Percentiles rank a stretch among this genome's conserved stretches.
These are phyloP conservation scores for Pogoniulus pusillus DNA, from an alignment of 2,797 vertebrate genomes.

Conservation along the genomic window DNA sequence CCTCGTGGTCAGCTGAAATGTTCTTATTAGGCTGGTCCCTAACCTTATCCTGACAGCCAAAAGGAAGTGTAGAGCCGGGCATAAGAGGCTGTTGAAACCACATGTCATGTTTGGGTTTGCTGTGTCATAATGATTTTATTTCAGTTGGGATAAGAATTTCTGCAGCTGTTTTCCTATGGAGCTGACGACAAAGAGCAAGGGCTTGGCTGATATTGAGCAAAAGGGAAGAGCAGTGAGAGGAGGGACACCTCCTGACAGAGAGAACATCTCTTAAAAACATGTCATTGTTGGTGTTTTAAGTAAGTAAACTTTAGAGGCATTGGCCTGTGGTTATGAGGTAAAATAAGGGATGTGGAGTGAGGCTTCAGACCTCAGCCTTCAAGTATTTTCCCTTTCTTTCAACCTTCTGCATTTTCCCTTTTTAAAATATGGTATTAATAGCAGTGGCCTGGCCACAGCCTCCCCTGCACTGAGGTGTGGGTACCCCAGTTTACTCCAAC, in stretches of 20 bases:
- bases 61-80: conserved; percentile 56
- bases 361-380: conserved; percentile 46
- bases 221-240: background rate
- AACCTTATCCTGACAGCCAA: conserved; percentile 48
- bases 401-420: background rate
- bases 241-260: background rate
- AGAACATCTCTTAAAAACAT: background rate
- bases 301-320: background rate
- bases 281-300: background rate
- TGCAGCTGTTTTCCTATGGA: conserved; percentile 63
- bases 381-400: background rate
- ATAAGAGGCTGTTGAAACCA: conserved; percentile 62
- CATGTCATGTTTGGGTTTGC: conserved; percentile 59
- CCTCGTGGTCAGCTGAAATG: conserved; percentile 29
- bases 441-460: rapidly evolving
- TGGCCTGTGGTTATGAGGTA: background rate
- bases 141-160: conserved; percentile 53
- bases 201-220: background rate
- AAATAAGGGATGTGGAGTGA: conserved; percentile 40
- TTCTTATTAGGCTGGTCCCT: conserved; percentile 27
- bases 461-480: background rate
- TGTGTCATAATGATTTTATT: conserved; percentile 67
- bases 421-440: background rate
- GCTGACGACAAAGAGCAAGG: conserved; percentile 9
- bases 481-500: background rate